Percentiles rank a stretch among this genome's conserved stretches.
These are phyloP conservation scores for Macrotus californicus DNA, from an alignment of 2,113 vertebrate species.

Conservation along the genomic window DNA sequence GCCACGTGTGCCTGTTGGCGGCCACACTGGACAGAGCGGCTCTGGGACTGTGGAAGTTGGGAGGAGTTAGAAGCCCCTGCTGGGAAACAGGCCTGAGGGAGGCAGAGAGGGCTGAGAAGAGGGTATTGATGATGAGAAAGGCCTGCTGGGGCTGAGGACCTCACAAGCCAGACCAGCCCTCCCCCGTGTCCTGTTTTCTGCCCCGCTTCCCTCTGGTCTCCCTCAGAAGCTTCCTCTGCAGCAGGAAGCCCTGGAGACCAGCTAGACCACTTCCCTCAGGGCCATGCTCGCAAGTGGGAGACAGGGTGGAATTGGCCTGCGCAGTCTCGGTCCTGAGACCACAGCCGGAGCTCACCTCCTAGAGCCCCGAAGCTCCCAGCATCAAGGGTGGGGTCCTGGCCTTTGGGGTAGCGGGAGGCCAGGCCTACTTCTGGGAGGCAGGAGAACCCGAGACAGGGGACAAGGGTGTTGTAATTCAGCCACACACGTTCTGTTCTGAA, in stretches of 20 bases:
- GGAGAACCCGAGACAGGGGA: not conserved
- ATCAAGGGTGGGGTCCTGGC: not conserved
- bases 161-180: not conserved
- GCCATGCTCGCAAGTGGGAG: too few relatives aligned
- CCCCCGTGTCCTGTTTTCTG: fast-evolving
- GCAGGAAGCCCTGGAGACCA: too few relatives aligned
- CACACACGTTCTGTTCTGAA: not conserved
- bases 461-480: not conserved
- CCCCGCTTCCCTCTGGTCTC: not conserved
- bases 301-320: not conserved
- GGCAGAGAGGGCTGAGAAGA: not conserved
- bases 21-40: fast-evolving
- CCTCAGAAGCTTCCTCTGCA: not conserved
- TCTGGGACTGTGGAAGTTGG: not conserved
- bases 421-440: not conserved
- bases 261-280: not conserved
- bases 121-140: not conserved
- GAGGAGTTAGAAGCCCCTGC: not conserved
- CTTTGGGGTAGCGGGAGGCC: not conserved
- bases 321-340: not conserved
- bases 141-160: not conserved
- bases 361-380: not conserved
- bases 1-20: fast-evolving
- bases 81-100: not conserved
- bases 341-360: not conserved